Percentiles rank a stretch among this genome's conserved stretches.
Conservation (phyloP, 2,113 vertebrate species). For the Ammodytes marinus region DNA sequence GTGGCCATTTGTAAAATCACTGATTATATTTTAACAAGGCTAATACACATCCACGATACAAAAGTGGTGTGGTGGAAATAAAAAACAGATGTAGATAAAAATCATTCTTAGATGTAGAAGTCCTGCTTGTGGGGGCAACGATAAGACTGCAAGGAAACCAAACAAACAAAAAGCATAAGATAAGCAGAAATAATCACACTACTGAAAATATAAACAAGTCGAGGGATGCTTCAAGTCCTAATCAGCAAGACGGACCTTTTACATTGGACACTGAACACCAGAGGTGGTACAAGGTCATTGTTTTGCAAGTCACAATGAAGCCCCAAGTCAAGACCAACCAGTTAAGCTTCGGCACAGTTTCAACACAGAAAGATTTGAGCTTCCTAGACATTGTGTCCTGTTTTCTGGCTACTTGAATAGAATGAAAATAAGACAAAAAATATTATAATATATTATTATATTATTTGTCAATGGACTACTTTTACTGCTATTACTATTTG, state of each 20-base stretch:
- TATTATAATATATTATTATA: no score
- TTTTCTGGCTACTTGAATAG: no score
- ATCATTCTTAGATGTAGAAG: background rate
- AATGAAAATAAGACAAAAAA: no score
- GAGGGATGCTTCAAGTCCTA: background rate
- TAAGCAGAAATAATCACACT: background rate
- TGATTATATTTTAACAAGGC: background rate
- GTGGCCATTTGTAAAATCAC: background rate
- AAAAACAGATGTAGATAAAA: background rate
- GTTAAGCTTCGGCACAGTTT: no score
- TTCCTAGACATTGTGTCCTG: no score
- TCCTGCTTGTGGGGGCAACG: background rate
- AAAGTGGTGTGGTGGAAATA: background rate
- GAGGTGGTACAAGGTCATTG: background rate
- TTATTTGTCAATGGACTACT: no score
- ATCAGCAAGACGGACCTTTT: background rate
- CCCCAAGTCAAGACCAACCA: background rate
- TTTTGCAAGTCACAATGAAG: background rate
- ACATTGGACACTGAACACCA: background rate
- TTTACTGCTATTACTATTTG: no score
- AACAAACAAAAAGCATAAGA: background rate
- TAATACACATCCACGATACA: background rate
- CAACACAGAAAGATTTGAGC: no score
- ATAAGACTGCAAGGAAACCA: background rate
- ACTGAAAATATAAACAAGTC: background rate